phyloP scores from a whole-genome alignment of 2,888 invertebrate genomes.

The Scaptomyza reducta region DNA sequence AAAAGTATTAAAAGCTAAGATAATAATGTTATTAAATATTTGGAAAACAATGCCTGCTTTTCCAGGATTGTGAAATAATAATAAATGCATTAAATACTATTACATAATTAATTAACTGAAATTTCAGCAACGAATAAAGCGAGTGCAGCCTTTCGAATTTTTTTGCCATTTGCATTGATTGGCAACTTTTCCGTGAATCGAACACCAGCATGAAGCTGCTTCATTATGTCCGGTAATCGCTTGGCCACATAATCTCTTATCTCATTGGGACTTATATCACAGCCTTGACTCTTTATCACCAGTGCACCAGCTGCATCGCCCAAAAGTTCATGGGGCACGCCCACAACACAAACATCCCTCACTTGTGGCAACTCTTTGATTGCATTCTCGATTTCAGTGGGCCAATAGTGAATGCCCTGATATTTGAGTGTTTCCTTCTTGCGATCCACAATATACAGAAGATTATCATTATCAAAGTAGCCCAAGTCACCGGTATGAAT shows the following conservation, averaged over 20 bases:
- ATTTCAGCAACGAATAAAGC: slow-evolving; percentile 43
- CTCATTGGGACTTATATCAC: slow-evolving; percentile 50
- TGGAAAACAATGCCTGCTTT: too few species aligned
- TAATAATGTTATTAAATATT: too few species aligned
- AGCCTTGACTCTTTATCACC: slow-evolving; percentile 56
- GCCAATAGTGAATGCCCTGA: slow-evolving; percentile 75
- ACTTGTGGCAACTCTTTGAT: slow-evolving; percentile 71
- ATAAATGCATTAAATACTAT: too few species aligned
- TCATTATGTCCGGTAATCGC: slow-evolving; percentile 48
- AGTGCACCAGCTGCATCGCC: slow-evolving; percentile 78
- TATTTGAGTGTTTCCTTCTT: slow-evolving; percentile 82
- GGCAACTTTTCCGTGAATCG: slow-evolving; percentile 71
- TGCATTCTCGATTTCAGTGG: slow-evolving; percentile 79
- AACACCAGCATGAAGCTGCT: slow-evolving; percentile 75
- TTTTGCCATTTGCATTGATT: slow-evolving; percentile 73
- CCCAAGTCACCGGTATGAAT: slow-evolving; percentile 82
- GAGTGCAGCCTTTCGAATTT: slow-evolving; percentile 53
- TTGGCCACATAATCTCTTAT: slow-evolving; percentile 62
- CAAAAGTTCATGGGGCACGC: slow-evolving; percentile 68
- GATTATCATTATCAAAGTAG: slow-evolving; percentile 79
- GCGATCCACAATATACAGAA: slow-evolving; percentile 76
- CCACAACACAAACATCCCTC: slow-evolving; percentile 75
- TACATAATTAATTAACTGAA: not conserved
- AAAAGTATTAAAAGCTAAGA: too few species aligned
- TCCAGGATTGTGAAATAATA: too few species aligned